Evolutionary conservation across 2,888 invertebrate species (phyloP), one percentile per base, ranked within the genome.

Genomic region (Caenorhabditis drosophilae): DNA sequence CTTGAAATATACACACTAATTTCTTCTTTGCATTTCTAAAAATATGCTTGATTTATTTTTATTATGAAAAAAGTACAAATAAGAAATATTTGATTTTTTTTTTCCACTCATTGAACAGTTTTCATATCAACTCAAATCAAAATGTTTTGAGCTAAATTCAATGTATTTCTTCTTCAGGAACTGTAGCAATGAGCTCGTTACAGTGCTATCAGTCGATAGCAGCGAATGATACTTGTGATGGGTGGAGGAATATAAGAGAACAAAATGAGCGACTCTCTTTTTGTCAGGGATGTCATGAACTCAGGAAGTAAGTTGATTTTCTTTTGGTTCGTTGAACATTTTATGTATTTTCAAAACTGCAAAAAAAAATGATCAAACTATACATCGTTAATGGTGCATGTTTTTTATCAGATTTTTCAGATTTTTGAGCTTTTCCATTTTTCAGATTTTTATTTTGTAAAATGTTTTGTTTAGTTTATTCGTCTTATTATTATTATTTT

Each of bases 151-250:
- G n/a, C n/a, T n/a, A n/a, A n/a, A n/a, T n/a, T n/a, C n/a, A n/a
- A n/a, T n/a, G n/a, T n/a, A n/a, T n/a, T n/a, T n/a, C n/a, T n/a
- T n/a, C n/a, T n/a, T n/a, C n/a, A n/a, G n/a, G n/a, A n/a, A n/a
- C n/a, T n/a, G n/a, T n/a, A n/a, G 62, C 62, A 45, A 62, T 62
- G 62, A 62, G 57, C 45, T 49, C 57, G 49, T 50, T 57, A 20
- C 63, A 57, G 45, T 48, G 41, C 53, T 63, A 56, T 57, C 57
- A 53, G 4, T 40, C 48, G 44, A 45, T 31, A 35, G 38, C 57
- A 47, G 38, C 50, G 46, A 45, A 57, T 41, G 53, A 54, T 22
- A 46, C 50, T 44, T 45, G 50, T 46, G 53, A 57, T 26, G 63
- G 53, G 53, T 58, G 57, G 57, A 45, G 53, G 47, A 63, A 53